Base-by-base conservation (phyloP, 2,888 invertebrate species). In the Apodemia duryi region DNA sequence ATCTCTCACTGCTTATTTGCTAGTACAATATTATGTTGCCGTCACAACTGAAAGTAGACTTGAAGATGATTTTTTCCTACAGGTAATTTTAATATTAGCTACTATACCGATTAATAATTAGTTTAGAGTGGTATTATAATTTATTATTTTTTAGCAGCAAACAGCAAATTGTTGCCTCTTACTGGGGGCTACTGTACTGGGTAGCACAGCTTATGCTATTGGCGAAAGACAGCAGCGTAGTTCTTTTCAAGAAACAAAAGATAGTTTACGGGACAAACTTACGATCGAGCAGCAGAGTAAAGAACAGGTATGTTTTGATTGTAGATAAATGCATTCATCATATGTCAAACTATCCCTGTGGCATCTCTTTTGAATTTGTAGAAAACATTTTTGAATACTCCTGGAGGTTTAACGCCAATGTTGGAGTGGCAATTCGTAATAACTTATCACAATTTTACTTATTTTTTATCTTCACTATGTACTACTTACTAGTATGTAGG, bases 261-360 rank as follows among this genome's bases (percentile, higher is more conserved):
- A 97, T 85, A 98, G 98, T 76, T 92, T 98, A 71, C 96, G 97
- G 79, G 97, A 98, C 74, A 98, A 98, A 86, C 94, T 98, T 77
- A 96, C 97, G 65, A 97, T 98, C 74, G 98, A 98, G 86, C 97
- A 98, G 81, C 97, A 98, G 85, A 97, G 97, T 72, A 96, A 96
- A 67, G 98, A 98, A 84, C 97, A 97, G 95, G 97, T 97, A 70
- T 68, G 70, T 69, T 51, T 51, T 54, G 29, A 11, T 54, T 29
- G 54, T 9, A 28, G 2, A 10, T 11, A 28, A 52, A 52, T 51
- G 21, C 7, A 43, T 11, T 46, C 1, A 46, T 46, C 5, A 13
- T 46, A 43, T 43, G 2, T 43, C 43, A 1, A 2, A 9, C 43
- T 43, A 43, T 10, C 43, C 9, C 10, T 1, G 10, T 43, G 9